These are phyloP conservation scores for Opisthocomus hoazin DNA, from an alignment of 2,113 vertebrate species.

Conservation along the genomic window DNA sequence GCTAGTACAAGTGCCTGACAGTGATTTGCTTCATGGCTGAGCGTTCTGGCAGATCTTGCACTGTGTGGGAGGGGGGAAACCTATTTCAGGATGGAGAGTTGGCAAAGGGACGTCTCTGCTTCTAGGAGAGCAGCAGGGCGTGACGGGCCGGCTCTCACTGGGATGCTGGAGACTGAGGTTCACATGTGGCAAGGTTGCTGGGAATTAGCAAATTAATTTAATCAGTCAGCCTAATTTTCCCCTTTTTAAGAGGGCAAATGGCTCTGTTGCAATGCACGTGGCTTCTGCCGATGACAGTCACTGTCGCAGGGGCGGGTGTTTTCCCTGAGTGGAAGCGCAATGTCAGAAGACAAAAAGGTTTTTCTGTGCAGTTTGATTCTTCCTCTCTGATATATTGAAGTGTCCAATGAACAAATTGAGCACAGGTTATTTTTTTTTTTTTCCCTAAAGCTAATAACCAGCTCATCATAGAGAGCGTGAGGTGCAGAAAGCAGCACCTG, in stretches of 20 bases:
- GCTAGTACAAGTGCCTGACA: not conserved
- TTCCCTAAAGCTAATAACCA: not conserved
- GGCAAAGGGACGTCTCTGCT: not conserved
- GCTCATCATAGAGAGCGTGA: not conserved
- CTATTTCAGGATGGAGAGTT: not conserved
- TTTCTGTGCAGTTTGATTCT: not conserved
- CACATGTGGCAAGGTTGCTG: not conserved
- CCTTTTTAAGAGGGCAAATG: not conserved
- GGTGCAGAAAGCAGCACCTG: not conserved
- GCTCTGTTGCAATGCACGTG: fast-evolving
- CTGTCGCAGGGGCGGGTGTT: not conserved
- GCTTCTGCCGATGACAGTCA: not conserved
- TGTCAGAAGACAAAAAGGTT: fast-evolving
- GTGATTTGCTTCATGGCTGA: not conserved
- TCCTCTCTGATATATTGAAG: not conserved
- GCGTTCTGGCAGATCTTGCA: not conserved
- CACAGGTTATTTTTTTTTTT: not conserved
- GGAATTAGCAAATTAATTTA: not conserved
- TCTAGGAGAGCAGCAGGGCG: not conserved
- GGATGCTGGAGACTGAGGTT: not conserved
- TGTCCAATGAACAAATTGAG: not conserved
- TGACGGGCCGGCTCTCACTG: not conserved
- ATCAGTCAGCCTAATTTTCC: not conserved
- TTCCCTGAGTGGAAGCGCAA: not conserved
- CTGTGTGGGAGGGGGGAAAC: not conserved